phyloP scores from a whole-genome alignment of 2,797 vertebrate genomes.

The Anguilla anguilla region DNA sequence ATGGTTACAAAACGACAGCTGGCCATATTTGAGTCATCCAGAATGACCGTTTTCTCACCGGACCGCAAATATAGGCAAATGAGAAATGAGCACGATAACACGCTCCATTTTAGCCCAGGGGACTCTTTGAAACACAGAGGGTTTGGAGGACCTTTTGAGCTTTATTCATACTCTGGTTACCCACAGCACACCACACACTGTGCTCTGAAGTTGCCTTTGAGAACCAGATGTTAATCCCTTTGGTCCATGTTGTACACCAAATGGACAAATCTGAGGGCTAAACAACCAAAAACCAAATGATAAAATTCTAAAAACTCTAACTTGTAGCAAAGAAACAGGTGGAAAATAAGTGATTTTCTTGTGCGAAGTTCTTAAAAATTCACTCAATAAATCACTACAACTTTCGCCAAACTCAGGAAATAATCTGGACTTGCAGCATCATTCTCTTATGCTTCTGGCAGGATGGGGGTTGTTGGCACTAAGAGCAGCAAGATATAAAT shows the following conservation, averaged over 20 bases:
- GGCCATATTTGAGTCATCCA: conserved; percentile 23
- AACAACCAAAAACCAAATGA: neutral
- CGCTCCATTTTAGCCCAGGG: conserved; percentile 17
- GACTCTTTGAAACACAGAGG: conserved; percentile 70
- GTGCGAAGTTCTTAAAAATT: neutral
- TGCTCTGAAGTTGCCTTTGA: conserved; percentile 81
- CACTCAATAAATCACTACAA: neutral
- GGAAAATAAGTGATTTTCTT: neutral
- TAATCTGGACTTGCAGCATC: neutral
- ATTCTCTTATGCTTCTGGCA: neutral
- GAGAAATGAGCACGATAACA: conserved; percentile 31
- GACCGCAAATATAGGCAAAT: conserved; percentile 27
- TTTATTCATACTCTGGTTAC: conserved; percentile 78
- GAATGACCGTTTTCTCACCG: conserved; percentile 18
- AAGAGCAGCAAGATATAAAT: neutral
- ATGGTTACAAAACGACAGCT: conserved; percentile 8
- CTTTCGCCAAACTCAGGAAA: neutral
- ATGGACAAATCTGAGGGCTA: neutral
- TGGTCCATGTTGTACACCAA: conserved; percentile 28
- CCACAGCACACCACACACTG: conserved; percentile 72
- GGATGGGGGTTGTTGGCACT: neutral
- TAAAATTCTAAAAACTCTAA: conserved; percentile 11
- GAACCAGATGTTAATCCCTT: conserved; percentile 68
- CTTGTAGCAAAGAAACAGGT: neutral
- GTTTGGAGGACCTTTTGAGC: conserved; percentile 72